phyloP scores from a whole-genome alignment of 2,797 vertebrate genomes.

The Muraenolepis orangiensis region DNA sequence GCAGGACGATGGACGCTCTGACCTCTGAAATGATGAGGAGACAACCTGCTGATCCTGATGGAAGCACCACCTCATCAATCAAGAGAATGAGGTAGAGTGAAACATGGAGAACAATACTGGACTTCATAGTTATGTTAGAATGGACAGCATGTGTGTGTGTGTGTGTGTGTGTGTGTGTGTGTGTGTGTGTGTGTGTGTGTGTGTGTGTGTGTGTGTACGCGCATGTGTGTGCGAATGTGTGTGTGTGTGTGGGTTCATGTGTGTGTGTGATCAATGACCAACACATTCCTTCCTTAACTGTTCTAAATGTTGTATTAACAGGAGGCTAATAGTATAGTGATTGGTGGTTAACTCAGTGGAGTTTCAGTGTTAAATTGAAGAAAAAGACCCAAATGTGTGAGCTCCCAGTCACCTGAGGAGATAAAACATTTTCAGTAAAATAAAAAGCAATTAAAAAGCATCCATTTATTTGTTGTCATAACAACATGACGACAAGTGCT shows the following conservation, averaged over 20 bases:
- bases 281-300: neutral
- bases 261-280: neutral
- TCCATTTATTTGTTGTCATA: neutral
- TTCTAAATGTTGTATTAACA: neutral
- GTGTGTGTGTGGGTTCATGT: neutral
- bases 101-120: neutral
- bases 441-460: neutral
- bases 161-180: neutral
- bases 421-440: neutral
- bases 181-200: neutral
- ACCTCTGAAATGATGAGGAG: conserved; percentile 14
- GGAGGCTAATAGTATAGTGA: neutral
- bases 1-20: neutral
- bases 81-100: conserved; percentile 53
- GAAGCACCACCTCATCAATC: conserved; percentile 31
- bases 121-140: neutral
- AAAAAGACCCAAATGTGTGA: neutral
- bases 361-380: neutral
- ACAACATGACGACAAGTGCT: neutral
- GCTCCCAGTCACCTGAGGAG: neutral
- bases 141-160: neutral
- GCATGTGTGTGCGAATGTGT: neutral
- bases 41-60: conserved; percentile 3
- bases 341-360: too few relatives aligned
- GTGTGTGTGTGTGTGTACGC: neutral